Evolutionary conservation across 2,797 vertebrate genomes (phyloP), one percentile per base, ranked within the genome.

Genomic region (Holocentrus rufus): DNA sequence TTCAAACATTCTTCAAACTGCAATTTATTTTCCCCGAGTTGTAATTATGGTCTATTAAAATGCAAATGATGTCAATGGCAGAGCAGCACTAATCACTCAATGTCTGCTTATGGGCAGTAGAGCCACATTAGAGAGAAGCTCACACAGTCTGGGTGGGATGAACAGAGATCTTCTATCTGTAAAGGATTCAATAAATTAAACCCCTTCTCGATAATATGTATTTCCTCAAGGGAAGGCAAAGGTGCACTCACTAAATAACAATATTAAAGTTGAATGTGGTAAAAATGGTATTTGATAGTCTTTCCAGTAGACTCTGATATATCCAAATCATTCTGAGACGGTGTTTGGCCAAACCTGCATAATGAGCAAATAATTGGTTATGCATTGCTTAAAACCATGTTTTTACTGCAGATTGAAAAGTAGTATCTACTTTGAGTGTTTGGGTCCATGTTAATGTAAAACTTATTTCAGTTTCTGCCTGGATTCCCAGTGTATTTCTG

Each of bases 21-120:
- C 91, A 90, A 92, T 92, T 93, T 93, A 92, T 93, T 93, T 92
- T 91, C 90, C 90, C 88, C 62, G 86, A 92, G 90, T 91, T 93
- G 90, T 93, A 93, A 94, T 93, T 93, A 92, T 90, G 90, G 89
- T 92, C 92, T 91, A 93, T 93, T 93, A 94, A 93, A 93, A 94
- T 94, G 92, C 93, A 93, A 93, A 94, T 94, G 82, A 93, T 93
- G 92, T 91, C 91, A 93, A 93, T 89, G 89, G 90, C 77, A 69
- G 89, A 85, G 86, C 88, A 86, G 89, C 67, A 76, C 90, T 93
- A 93, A 94, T 93, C 89, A 93, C 85, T 92, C 92, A 92, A 67
- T 85, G 91, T 89, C 91, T 92, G 90, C 91, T 91, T 91, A 90
- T 89, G 90, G 92, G 85, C 92, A 89, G 90, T 87, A 70, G 81